A percentile compares a stretch with the other conserved stretches of the same genome.
These are phyloP conservation scores for Pseudochirops corinnae DNA, from an alignment of 2,797 vertebrate species.

Conservation along the genomic window DNA sequence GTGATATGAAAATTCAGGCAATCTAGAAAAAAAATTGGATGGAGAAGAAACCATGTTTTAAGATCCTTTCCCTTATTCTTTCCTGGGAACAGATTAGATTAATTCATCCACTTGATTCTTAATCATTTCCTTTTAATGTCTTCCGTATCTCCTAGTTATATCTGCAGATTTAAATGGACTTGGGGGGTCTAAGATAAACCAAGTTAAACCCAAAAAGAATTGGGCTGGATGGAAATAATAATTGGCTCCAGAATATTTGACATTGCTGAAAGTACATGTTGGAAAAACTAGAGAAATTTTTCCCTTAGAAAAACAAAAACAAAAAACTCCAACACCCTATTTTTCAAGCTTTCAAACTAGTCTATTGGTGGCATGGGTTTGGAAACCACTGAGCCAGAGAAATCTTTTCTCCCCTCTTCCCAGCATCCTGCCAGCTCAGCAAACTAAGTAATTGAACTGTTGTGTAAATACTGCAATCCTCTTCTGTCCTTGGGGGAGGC, in stretches of 20 bases:
- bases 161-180: not conserved
- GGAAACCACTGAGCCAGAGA: not conserved
- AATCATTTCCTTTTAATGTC: not conserved
- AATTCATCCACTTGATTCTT: not conserved
- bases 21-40: not conserved
- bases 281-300: not conserved
- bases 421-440: not conserved
- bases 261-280: not conserved
- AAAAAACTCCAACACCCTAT: not conserved
- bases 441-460: not conserved
- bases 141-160: not conserved
- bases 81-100: not conserved
- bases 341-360: not conserved
- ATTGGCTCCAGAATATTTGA: not conserved
- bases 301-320: not conserved
- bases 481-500: not conserved
- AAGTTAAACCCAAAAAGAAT: not conserved
- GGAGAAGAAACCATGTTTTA: not conserved
- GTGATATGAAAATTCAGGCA: not conserved
- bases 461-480: not conserved
- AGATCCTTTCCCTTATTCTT: not conserved
- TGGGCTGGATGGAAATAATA: not conserved
- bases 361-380: not conserved
- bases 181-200: not conserved
- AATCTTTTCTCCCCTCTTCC: not conserved